These are phyloP conservation scores for Neosilurus mollespiculum DNA, from an alignment of 2,797 vertebrate species.

Conservation along the genomic window DNA sequence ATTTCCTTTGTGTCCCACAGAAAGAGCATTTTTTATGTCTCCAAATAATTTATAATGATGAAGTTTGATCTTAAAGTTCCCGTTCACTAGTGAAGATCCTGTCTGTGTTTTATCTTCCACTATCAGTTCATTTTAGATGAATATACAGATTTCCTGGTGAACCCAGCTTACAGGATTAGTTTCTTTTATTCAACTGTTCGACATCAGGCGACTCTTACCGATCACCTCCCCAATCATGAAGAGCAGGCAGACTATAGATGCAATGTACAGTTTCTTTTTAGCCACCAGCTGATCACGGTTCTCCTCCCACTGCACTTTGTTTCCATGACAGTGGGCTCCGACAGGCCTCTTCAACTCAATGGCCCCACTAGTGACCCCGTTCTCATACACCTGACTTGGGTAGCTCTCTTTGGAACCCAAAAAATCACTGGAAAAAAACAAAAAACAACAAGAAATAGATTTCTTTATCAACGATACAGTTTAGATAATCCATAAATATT, in stretches of 20 bases:
- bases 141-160: no score
- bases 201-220: slow-evolving; percentile 69
- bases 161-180: no score
- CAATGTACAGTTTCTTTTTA: slow-evolving; percentile 84
- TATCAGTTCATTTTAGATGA: no score
- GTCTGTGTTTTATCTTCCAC: no score
- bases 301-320: slow-evolving; percentile 58
- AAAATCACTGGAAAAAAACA: slow-evolving; percentile 75
- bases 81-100: no score
- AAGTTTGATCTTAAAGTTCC: no score
- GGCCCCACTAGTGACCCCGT: slow-evolving; percentile 66
- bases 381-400: slow-evolving; percentile 66
- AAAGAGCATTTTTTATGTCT: background rate
- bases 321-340: slow-evolving; percentile 75
- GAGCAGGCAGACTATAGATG: slow-evolving; percentile 85
- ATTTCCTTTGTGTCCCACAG: background rate
- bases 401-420: slow-evolving; percentile 70
- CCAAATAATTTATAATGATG: no score
- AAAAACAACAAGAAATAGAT: background rate
- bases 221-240: slow-evolving; percentile 96
- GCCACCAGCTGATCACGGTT: slow-evolving; percentile 74
- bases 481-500: background rate
- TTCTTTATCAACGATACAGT: background rate
- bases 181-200: no score
- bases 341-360: slow-evolving; percentile 72